Evolutionary conservation across 1,140 invertebrate genomes (phyloP).

Genomic region (Venturia canescens): DNA sequence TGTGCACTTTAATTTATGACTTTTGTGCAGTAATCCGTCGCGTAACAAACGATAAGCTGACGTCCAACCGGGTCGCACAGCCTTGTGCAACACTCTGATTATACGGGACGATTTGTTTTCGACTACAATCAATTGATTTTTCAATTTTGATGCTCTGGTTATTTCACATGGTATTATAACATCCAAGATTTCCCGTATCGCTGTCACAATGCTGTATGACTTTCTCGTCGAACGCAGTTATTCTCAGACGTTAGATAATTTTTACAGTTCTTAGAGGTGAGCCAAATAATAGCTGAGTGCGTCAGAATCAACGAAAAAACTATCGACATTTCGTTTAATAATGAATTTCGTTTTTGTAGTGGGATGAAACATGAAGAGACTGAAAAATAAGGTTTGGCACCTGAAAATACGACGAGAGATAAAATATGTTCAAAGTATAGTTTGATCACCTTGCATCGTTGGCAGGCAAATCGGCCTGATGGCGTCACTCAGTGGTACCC

Average conservation of each 20-base stretch:
- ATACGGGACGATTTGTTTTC: not conserved
- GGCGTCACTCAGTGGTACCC: conserved; percentile 84
- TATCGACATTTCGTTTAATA: too few relatives aligned
- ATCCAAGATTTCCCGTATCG: too few relatives aligned
- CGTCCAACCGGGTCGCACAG: conserved; percentile 41
- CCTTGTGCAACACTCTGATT: conserved; percentile 43
- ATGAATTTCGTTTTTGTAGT: too few relatives aligned
- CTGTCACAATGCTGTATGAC: too few relatives aligned
- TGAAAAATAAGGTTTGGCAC: too few relatives aligned
- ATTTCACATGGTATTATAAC: not conserved
- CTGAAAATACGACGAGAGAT: too few relatives aligned
- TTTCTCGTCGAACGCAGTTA: too few relatives aligned
- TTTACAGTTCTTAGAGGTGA: too few relatives aligned
- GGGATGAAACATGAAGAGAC: too few relatives aligned
- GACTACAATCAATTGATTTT: not conserved
- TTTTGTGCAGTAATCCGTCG: conserved; percentile 45
- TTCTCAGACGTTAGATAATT: not conserved
- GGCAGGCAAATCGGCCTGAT: conserved; percentile 90
- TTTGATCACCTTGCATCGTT: conserved; percentile 78
- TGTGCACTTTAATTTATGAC: conserved; percentile 55
- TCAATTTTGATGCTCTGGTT: not conserved
- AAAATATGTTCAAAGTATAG: not conserved
- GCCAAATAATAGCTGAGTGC: too few relatives aligned
- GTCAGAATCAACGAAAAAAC: too few relatives aligned
- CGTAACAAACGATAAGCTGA: conserved; percentile 49